A percentile compares a stretch with the other conserved stretches of the same genome.
These are phyloP conservation scores for Pteropus rufus DNA, from an alignment of 2,797 vertebrate genomes.

Conservation along the genomic window DNA sequence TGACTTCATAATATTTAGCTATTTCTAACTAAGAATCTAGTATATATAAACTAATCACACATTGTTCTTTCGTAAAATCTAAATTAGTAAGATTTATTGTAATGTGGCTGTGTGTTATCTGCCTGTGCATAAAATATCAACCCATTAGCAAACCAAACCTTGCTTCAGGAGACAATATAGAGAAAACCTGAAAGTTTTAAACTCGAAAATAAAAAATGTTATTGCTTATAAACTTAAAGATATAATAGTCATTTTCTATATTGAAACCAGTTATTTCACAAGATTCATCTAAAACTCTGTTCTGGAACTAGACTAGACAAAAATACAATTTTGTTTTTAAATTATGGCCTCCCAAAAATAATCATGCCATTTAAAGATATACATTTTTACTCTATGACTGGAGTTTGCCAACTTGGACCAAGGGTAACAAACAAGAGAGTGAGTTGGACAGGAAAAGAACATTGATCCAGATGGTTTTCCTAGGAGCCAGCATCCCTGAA, in stretches of 20 bases:
- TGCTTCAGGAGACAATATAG: background rate
- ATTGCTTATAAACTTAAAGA: background rate
- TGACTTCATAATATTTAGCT: background rate
- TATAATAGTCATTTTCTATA: constrained; percentile 11
- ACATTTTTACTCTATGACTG: constrained; percentile 6
- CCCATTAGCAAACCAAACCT: background rate
- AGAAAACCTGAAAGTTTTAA: background rate
- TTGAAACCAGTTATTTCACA: constrained; percentile 8
- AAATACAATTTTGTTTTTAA: constrained; percentile 31
- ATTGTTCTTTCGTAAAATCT: constrained; percentile 3
- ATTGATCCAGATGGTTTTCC: background rate
- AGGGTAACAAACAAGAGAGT: background rate
- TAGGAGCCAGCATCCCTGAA: background rate
- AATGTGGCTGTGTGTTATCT: background rate
- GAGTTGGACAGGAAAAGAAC: background rate
- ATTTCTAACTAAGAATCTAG: constrained; percentile 34
- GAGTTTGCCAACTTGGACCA: constrained; percentile 6
- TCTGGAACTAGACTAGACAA: constrained; percentile 10
- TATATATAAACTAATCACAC: constrained; percentile 9
- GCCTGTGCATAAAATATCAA: background rate
- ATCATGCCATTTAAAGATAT: constrained; percentile 17
- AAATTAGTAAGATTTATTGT: background rate
- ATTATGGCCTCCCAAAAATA: constrained; percentile 28
- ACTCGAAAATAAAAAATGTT: background rate
- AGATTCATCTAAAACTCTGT: background rate